Conservation (phyloP, 2,797 vertebrate species). For the Poecile montanus region DNA sequence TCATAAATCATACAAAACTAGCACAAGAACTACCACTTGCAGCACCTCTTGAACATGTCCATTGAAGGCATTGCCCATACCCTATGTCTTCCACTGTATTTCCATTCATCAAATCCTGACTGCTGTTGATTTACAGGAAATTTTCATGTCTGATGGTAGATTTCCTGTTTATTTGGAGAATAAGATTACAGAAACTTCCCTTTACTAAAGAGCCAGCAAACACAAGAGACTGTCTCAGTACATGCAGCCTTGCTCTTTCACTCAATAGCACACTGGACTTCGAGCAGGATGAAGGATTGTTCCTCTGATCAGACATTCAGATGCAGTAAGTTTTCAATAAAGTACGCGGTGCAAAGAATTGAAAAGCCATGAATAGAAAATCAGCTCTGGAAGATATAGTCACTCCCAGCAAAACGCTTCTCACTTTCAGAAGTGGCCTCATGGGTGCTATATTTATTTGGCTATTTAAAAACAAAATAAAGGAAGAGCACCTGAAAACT, state of each 20-base stretch:
- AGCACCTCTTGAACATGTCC: neutral
- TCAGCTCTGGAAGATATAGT: neutral
- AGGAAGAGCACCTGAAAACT: neutral
- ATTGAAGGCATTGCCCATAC: neutral
- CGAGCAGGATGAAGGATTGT: neutral
- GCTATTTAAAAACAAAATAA: too few species aligned
- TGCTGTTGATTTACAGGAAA: neutral
- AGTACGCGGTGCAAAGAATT: neutral
- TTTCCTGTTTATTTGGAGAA: neutral
- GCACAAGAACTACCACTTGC: neutral
- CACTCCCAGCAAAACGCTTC: neutral
- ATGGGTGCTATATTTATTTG: neutral
- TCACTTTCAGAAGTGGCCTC: neutral
- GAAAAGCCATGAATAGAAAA: neutral
- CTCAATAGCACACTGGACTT: neutral
- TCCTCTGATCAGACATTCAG: neutral
- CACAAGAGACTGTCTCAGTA: neutral
- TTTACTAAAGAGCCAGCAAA: neutral
- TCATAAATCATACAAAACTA: neutral
- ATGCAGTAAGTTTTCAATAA: neutral
- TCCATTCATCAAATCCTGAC: neutral
- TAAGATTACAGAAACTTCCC: neutral
- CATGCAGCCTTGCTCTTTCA: neutral
- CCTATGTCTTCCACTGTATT: neutral
- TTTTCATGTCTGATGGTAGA: neutral